A percentile compares a stretch with the other conserved stretches of the same genome.
phyloP scores from a whole-genome alignment of 1,140 invertebrate genomes.

The Ceratina australensis region DNA sequence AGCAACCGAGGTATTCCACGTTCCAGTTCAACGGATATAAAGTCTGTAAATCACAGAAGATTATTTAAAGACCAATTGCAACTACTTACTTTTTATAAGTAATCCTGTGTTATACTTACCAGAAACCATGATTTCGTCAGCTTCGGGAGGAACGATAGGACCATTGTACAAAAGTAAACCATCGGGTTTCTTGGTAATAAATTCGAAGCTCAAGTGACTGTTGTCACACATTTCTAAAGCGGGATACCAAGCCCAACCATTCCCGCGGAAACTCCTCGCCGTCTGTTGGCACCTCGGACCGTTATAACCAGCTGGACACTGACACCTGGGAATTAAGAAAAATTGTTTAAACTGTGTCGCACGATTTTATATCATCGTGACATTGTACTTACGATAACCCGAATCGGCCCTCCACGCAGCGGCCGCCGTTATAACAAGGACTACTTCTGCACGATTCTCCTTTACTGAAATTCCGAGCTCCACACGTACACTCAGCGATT shows the following conservation, averaged over 20 bases:
- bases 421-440: constrained; percentile 96
- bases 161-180: constrained; percentile 98
- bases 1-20: constrained; percentile 93
- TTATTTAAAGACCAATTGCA: not conserved
- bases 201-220: constrained; percentile 96
- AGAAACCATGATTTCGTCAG: constrained; percentile 92
- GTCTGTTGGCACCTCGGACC: constrained; percentile 98
- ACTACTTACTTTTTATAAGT: not conserved
- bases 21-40: constrained; percentile 95
- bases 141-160: constrained; percentile 94
- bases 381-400: constrained; percentile 87
- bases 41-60: constrained; percentile 81
- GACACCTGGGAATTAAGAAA: constrained; percentile 82
- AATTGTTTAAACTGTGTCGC: not conserved
- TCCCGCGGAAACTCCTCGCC: constrained; percentile 93
- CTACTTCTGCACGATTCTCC: constrained; percentile 93
- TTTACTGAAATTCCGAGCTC: constrained; percentile 93
- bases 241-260: constrained; percentile 97
- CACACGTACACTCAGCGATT: constrained; percentile 94
- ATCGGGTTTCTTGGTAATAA: constrained; percentile 93
- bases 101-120: constrained; percentile 76
- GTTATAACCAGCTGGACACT: constrained; percentile 94
- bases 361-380: not conserved
- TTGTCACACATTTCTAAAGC: constrained; percentile 97
- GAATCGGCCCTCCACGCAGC: constrained; percentile 93